Base-by-base conservation (phyloP, 1,140 invertebrate genomes). In the Brachionus angularis region DNA sequence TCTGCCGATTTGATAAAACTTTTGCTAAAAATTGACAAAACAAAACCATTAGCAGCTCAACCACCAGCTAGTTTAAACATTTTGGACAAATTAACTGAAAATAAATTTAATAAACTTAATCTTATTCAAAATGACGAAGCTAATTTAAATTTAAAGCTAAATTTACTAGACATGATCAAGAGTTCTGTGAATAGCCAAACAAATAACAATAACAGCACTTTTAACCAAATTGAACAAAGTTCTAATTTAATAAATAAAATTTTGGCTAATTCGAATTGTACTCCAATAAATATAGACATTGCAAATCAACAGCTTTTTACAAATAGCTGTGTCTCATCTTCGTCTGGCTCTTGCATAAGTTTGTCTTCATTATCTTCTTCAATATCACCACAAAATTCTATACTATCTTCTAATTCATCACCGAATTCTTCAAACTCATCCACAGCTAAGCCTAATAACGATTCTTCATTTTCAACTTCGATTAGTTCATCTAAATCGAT, bases 331-430 rank as follows among this genome's bases (percentile, higher is more conserved):
- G 36, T 34, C 14, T 58, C 53, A 5, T 58, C 53, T 8, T 58
- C 53, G 21, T 58, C 53, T 2, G 53, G 53, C n/a, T n/a, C n/a
- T n/a, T n/a, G n/a, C n/a, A n/a, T n/a, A n/a, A n/a, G n/a, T 5
- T 58, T 58, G 8, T 58, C 53, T 21, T 58, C 53, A 4, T 58
- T n/a, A n/a, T n/a, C n/a, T n/a, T n/a, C 53, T 23, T 58, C 53
- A 16, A 58, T 58, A 39, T 36, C 33, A 39, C 53, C 53, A 14
- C 33, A 39, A 23, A 16, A n/a, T n/a, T n/a, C n/a, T n/a, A n/a
- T 34, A 21, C n/a, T 58, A 10, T 58, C 53, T 7, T 58, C 53
- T 12, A 58, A 58, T 27, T 34, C 53, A 25, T 58, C 53, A 58
- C 53, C 53, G 2, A 58, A 58, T 29, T 58, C 53, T 8, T 39